Base-by-base conservation (phyloP, 1,140 invertebrate species). In the Gyrodactylus salaris region DNA sequence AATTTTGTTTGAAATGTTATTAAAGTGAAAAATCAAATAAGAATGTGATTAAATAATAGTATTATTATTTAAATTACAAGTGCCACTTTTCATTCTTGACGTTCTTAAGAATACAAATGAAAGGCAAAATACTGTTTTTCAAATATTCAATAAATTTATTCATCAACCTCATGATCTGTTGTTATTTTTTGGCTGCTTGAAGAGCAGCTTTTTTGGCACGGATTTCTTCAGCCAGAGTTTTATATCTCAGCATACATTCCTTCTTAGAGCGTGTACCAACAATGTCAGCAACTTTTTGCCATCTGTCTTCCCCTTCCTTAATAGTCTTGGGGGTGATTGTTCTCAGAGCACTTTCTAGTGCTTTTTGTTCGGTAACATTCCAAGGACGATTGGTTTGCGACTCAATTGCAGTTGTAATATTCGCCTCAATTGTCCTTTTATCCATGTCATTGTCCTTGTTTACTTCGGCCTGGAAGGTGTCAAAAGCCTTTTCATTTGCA, bases 201-300 rank as follows among this genome's bases (percentile, higher is more conserved):
- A 54, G n/a, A 54, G 72, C 72, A 1, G 72, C 72, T 69, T 73
- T 73, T 69, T 73, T 73, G 26, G 72, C 72, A 20, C 68, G 22
- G 20, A 73, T 27, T 25, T 68, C 26, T 27, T 69, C 27, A 19
- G 68, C 23, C 2, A 21, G 68, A n/a, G 27, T 26, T 24, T 73
- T 73, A 25, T 24, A 73, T 1, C 72, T 1, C 20, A 73, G 22
- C 21, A 73, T 73, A 25, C 72, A 73, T 54, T 73, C 72, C 26
- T 69, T 54, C 26, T 27, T 73, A 1, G 72, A 21, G 19, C 26
- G 22, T 1, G 27, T 73, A 1, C 21, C 26, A 19, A 73, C 72
- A 7, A 25, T 25, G 20, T 54, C 27, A 22, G 21, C 20, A 19
- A 73, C 26, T 22, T 22, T 54, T 16, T 73, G 22, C 72, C 72